Evolutionary conservation across 2,797 vertebrate genomes (phyloP), one percentile per base, ranked within the genome.

Genomic region (Diplodus puntazzo): DNA sequence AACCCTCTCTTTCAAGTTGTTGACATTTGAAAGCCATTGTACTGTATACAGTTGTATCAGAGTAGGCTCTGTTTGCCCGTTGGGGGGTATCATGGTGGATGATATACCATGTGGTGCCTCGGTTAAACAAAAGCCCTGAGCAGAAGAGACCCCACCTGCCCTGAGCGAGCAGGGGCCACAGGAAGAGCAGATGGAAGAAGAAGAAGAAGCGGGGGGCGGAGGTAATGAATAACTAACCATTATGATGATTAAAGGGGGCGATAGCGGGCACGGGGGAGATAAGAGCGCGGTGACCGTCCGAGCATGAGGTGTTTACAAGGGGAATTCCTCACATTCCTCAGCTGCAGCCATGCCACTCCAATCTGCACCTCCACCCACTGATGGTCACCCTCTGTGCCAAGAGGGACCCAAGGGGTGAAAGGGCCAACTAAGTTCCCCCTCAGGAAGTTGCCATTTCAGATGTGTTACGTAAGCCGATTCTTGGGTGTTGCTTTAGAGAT

Each of bases 241-340:
- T 90, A 81, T 53, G 46, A 59, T 86, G 92, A 93, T 94, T 90
- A 94, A 84, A 90, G 78, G 69, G 77, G 72, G 25, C 27, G 69
- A 34, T 34, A 9, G 89, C 79, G 77, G 84, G 87, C 85, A 76
- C n/a, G 27, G 11, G 62, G 13, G 77, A 92, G 95, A 95, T 95
- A 93, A 94, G 92, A 85, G 79, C 14, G 71, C 13, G 75, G 87
- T 69, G 90, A 83, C 84, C 83, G 73, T 88, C 87, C 18, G 59
- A 93, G 89, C 91, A 61, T 90, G 82, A 94, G 89, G 85, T 92
- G 93, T 94, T 94, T 94, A 94, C 89, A 91, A 75, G 90, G 85
- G 89, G 91, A 91, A 95, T 96, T 96, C 94, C 90, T 93, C 74
- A 55, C 93, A 96, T 96, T 94, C 95, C 94, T 88, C 73, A 10